These are phyloP conservation scores for Merops nubicus DNA, from an alignment of 2,113 vertebrate species.

Conservation along the genomic window DNA sequence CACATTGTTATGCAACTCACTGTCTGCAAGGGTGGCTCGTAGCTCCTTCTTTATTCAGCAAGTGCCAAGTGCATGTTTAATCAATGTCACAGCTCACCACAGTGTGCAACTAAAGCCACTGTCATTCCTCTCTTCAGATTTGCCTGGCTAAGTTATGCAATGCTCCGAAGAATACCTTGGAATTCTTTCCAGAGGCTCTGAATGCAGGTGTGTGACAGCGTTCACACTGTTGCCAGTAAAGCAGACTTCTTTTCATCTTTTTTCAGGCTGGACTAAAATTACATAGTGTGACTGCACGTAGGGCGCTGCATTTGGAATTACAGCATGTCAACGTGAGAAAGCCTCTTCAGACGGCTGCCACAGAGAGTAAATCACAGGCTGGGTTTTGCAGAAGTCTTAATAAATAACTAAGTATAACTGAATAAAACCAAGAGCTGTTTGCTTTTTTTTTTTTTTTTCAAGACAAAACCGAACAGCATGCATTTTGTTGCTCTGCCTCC, in stretches of 20 bases:
- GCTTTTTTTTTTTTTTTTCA: background rate
- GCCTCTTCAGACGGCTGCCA: slow-evolving; percentile 50
- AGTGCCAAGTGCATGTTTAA: slow-evolving; percentile 76
- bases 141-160: slow-evolving; percentile 79
- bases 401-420: slow-evolving; percentile 35
- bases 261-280: slow-evolving; percentile 49
- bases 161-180: slow-evolving; percentile 72
- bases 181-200: slow-evolving; percentile 69
- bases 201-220: slow-evolving; percentile 60
- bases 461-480: slow-evolving; percentile 32
- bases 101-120: slow-evolving; percentile 60
- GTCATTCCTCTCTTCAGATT: slow-evolving; percentile 46
- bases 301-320: slow-evolving; percentile 54
- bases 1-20: slow-evolving; percentile 71
- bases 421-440: slow-evolving; percentile 17
- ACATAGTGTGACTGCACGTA: slow-evolving; percentile 45
- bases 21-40: slow-evolving; percentile 71
- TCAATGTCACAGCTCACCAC: slow-evolving; percentile 75
- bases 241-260: slow-evolving; percentile 31
- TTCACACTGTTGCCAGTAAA: slow-evolving; percentile 8
- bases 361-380: slow-evolving; percentile 44
- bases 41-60: slow-evolving; percentile 73
- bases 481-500: slow-evolving; percentile 44
- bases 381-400: slow-evolving; percentile 23
- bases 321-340: slow-evolving; percentile 59